Evolutionary conservation across 1,140 invertebrate species (phyloP).

Genomic region (Caligus rogercresseyi): DNA sequence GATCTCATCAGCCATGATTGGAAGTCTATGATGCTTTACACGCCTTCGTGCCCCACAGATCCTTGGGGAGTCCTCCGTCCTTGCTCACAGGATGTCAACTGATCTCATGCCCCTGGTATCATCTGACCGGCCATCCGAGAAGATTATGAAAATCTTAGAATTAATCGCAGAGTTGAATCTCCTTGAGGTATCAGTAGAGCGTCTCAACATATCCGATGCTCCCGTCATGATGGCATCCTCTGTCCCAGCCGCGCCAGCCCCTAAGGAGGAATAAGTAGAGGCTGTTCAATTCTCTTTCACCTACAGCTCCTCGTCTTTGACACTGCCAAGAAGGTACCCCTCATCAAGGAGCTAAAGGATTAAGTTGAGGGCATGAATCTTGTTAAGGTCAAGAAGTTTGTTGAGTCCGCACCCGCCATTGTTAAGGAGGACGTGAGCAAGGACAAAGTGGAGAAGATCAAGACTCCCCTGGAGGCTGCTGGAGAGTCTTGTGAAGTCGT

Average conservation of each 20-base stretch:
- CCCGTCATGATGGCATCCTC: slow-evolving; percentile 59
- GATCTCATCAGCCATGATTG: background rate
- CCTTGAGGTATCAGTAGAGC: slow-evolving; percentile 72
- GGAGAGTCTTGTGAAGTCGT: slow-evolving; percentile 67
- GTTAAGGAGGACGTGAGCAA: slow-evolving; percentile 76
- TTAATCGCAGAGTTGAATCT: slow-evolving; percentile 70
- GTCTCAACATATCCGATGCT: slow-evolving; percentile 73
- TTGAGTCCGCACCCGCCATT: slow-evolving; percentile 71
- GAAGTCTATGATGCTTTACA: background rate
- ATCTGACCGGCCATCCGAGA: slow-evolving; percentile 34
- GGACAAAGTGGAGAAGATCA: slow-evolving; percentile 86
- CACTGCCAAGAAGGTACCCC: slow-evolving; percentile 76
- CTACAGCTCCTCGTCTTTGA: slow-evolving; percentile 80
- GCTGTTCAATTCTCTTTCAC: slow-evolving; percentile 43
- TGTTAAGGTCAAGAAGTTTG: slow-evolving; percentile 97
- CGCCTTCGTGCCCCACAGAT: background rate
- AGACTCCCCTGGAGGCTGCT: slow-evolving; percentile 59
- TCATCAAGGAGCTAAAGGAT: slow-evolving; percentile 89
- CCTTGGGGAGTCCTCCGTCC: background rate
- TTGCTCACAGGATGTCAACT: background rate
- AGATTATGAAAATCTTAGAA: slow-evolving; percentile 65
- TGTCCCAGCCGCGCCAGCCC: slow-evolving; percentile 27
- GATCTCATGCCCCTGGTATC: background rate
- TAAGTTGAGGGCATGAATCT: slow-evolving; percentile 83
- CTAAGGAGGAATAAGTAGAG: slow-evolving; percentile 36